phyloP scores from a whole-genome alignment of 2,888 invertebrate genomes.

The Globia sparganii region DNA sequence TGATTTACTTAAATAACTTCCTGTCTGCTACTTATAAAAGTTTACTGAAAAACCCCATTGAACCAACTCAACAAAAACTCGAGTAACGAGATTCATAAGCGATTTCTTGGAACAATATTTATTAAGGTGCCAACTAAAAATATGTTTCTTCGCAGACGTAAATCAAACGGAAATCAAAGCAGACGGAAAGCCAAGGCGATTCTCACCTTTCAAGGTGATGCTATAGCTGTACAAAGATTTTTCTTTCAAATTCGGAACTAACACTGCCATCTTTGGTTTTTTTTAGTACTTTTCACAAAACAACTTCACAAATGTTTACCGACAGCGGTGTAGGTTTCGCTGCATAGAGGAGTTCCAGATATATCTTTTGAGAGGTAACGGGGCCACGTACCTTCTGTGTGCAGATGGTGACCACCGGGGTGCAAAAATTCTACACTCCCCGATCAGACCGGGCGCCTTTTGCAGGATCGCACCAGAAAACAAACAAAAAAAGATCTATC shows the following conservation, averaged over 20 bases:
- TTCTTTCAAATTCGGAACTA: background rate
- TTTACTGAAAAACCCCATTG: too few species aligned
- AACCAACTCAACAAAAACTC: too few species aligned
- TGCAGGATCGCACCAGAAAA: background rate
- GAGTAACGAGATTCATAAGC: background rate
- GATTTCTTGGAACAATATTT: background rate
- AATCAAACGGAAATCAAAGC: too few species aligned
- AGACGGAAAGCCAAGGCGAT: background rate
- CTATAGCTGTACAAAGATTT: background rate
- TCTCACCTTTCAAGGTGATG: background rate
- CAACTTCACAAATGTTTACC: too few species aligned
- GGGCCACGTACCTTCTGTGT: background rate
- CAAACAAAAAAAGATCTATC: background rate
- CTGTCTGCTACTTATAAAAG: too few species aligned
- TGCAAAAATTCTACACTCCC: background rate
- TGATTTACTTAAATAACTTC: too few species aligned
- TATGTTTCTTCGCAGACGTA: background rate
- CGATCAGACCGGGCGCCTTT: too few species aligned
- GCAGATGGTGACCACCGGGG: background rate
- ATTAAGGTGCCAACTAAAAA: background rate
- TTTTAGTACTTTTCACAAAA: too few species aligned
- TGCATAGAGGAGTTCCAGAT: too few species aligned
- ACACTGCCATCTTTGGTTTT: background rate
- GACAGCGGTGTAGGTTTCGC: too few species aligned
- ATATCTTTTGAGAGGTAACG: background rate